Percentiles rank a stretch among this genome's conserved stretches.
Conservation (phyloP, 2,888 invertebrate species). For the Xestobium rufovillosum region DNA sequence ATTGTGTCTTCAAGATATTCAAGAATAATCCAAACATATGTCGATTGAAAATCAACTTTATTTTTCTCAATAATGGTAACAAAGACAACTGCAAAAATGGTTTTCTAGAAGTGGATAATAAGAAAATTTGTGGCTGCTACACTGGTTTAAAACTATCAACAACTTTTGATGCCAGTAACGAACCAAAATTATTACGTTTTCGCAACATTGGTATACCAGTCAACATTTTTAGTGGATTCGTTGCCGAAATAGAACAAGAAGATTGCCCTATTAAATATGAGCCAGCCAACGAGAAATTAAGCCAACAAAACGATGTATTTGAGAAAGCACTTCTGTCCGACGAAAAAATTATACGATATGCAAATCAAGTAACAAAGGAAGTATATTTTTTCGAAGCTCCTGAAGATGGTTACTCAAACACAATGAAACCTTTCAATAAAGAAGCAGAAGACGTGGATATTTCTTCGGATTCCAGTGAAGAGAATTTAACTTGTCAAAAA, state of each 20-base stretch:
- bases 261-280: constrained; percentile 42
- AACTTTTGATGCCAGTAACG: constrained; percentile 32
- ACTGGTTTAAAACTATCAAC: constrained; percentile 40
- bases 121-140: constrained; percentile 51
- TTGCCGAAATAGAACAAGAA: constrained; percentile 51
- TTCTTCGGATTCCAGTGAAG: background rate
- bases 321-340: constrained; percentile 11
- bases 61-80: constrained; percentile 49
- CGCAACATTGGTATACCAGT: constrained; percentile 41
- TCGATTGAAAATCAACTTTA: constrained; percentile 47
- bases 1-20: constrained; percentile 48
- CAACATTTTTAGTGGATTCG: constrained; percentile 45
- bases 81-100: constrained; percentile 44
- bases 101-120: constrained; percentile 50
- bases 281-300: constrained; percentile 16
- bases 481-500: background rate
- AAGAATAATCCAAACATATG: constrained; percentile 46
- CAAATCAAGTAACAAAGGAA: constrained; percentile 26
- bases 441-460: constrained; percentile 10
- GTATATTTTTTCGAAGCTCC: constrained; percentile 34
- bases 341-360: background rate
- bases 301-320: constrained; percentile 14
- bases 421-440: background rate
- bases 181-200: constrained; percentile 43
- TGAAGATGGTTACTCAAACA: constrained; percentile 20